These are phyloP conservation scores for Caenorhabditis sp. DNA, from an alignment of 2,888 invertebrate genomes.

Conservation along the genomic window DNA sequence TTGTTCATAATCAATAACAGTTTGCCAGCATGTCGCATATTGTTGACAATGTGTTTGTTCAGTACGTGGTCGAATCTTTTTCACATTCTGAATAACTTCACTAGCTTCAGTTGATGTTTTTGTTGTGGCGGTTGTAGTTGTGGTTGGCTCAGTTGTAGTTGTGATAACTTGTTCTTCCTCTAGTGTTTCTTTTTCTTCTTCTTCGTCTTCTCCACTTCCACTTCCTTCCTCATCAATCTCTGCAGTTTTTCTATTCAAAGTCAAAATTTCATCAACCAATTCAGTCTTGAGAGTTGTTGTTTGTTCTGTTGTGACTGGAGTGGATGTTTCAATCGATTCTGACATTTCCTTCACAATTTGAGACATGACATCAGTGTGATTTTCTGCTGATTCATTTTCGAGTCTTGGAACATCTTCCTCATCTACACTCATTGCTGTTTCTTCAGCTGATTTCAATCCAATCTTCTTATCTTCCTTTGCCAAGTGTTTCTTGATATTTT, in stretches of 20 bases:
- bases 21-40: slow-evolving; percentile 47
- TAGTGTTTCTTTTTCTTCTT: slow-evolving; percentile 3
- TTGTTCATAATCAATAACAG: slow-evolving; percentile 45
- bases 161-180: slow-evolving; percentile 2
- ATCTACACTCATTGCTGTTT: slow-evolving; percentile 12
- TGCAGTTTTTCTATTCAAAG: not conserved
- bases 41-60: slow-evolving; percentile 42
- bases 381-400: not conserved
- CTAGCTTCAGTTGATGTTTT: not conserved
- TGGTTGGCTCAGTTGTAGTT: not conserved
- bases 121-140: slow-evolving; percentile 6
- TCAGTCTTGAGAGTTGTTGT: slow-evolving; percentile 17
- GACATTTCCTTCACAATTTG: slow-evolving; percentile 20
- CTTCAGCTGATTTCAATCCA: slow-evolving; percentile 8
- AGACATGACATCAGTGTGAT: slow-evolving; percentile 17
- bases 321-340: slow-evolving; percentile 19
- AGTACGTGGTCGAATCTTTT: slow-evolving; percentile 31
- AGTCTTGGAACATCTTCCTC: slow-evolving; percentile 4
- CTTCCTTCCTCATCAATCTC: slow-evolving; percentile 19
- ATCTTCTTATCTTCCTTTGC: not conserved
- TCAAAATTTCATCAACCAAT: slow-evolving; percentile 26
- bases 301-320: slow-evolving; percentile 8
- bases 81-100: slow-evolving; percentile 26
- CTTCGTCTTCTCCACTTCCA: slow-evolving; percentile 34
- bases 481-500: not conserved